These are phyloP conservation scores for Pegea sp. DNA, from an alignment of 23 tunicate species.

Conservation along the genomic window DNA sequence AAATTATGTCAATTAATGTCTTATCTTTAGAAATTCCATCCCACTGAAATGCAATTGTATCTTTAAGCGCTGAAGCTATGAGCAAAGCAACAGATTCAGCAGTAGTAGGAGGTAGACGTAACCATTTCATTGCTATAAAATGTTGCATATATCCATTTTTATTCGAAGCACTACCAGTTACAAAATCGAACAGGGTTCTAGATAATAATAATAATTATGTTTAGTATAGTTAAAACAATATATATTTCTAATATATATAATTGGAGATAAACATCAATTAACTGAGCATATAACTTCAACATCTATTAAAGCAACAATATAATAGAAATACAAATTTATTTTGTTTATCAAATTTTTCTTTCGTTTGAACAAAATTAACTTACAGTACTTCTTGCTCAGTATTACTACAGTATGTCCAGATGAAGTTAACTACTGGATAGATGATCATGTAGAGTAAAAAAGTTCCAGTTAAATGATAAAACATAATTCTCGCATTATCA, in stretches of 20 bases:
- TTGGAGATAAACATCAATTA: too few relatives aligned
- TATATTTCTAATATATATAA: too few relatives aligned
- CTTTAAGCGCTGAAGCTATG: not conserved
- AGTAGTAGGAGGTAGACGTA: not conserved
- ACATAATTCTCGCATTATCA: not conserved
- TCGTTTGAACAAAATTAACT: too few relatives aligned
- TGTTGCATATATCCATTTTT: not conserved
- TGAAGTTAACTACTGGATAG: constrained; percentile 37
- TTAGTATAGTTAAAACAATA: too few relatives aligned
- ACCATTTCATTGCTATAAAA: not conserved
- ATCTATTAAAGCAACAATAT: too few relatives aligned
- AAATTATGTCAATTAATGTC: not conserved
- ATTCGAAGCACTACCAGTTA: not conserved
- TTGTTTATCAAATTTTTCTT: too few relatives aligned
- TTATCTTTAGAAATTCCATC: not conserved
- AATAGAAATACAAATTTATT: too few relatives aligned
- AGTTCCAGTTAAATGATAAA: constrained; percentile 3
- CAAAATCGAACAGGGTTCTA: not conserved
- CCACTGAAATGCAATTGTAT: not conserved
- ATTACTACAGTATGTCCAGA: constrained; percentile 19
- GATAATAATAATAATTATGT: too few relatives aligned
- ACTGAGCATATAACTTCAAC: too few relatives aligned
- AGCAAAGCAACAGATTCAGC: not conserved
- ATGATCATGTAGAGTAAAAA: constrained; percentile 15
- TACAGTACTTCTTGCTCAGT: constrained; percentile 38